These are phyloP conservation scores for Dunckerocampus dactyliophorus DNA, from an alignment of 2,113 vertebrate genomes.

Conservation along the genomic window DNA sequence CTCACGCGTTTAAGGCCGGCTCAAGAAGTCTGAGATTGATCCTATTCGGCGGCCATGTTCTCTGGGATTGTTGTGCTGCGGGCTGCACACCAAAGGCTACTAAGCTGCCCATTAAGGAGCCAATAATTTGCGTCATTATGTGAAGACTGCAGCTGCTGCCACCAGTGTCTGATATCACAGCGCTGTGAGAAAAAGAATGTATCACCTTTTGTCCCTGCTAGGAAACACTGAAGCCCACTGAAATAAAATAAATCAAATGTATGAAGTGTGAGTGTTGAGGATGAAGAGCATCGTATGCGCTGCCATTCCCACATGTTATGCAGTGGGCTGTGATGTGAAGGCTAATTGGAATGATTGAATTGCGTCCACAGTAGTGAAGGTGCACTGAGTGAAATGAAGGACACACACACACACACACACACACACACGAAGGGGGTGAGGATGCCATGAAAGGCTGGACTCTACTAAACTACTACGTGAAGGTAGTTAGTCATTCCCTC, in stretches of 20 bases:
- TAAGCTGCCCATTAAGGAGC: constrained; percentile 59
- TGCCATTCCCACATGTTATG: constrained; percentile 53
- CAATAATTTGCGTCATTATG: constrained; percentile 66
- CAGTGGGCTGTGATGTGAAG: constrained; percentile 67
- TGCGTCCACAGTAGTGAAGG: constrained; percentile 54
- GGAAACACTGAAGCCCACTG: constrained; percentile 44
- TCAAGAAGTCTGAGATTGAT: constrained; percentile 52
- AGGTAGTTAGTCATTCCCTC: constrained; percentile 63
- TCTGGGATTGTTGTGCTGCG: constrained; percentile 34
- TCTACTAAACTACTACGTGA: constrained; percentile 57
- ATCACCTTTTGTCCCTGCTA: constrained; percentile 26
- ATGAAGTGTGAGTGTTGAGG: constrained; percentile 59
- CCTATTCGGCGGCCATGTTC: constrained; percentile 23
- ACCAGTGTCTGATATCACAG: constrained; percentile 57
- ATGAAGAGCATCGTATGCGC: constrained; percentile 59
- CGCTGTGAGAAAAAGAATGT: constrained; percentile 1
- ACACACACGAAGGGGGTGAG: constrained; percentile 60
- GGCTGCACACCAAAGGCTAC: constrained; percentile 51
- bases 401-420: constrained; percentile 62
- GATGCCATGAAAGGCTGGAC: constrained; percentile 58
- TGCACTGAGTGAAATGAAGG: constrained; percentile 65
- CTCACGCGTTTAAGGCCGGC: constrained; percentile 41
- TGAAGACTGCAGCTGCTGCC: constrained; percentile 58
- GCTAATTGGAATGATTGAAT: constrained; percentile 72
- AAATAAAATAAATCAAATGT: constrained; percentile 51